Evolutionary conservation across 2,113 vertebrate species (phyloP).

Genomic region (Rynchops niger): DNA sequence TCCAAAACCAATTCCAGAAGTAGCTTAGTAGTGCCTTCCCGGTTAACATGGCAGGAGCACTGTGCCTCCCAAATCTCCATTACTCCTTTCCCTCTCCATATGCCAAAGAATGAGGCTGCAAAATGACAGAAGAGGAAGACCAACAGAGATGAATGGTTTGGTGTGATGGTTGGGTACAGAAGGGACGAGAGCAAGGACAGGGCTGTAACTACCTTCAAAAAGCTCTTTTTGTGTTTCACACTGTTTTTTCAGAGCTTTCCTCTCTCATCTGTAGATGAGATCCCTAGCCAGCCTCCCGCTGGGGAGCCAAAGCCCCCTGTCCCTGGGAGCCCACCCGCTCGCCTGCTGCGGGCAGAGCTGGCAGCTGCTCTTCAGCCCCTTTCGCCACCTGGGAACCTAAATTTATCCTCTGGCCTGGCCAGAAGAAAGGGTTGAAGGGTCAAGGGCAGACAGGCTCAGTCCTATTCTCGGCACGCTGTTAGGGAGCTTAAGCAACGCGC

Average conservation of each 20-base stretch:
- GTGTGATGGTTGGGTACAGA: background rate
- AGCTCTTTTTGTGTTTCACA: background rate
- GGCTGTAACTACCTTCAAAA: background rate
- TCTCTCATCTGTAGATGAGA: background rate
- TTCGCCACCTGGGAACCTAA: background rate
- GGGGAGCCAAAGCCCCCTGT: background rate
- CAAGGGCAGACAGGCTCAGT: background rate
- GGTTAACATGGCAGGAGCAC: background rate
- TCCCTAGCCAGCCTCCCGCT: background rate
- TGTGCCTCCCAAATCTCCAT: accelerated
- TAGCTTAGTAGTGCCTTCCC: background rate
- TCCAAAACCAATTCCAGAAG: background rate
- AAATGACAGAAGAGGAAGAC: background rate
- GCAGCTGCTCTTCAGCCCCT: background rate
- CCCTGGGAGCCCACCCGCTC: accelerated
- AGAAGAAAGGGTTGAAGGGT: background rate
- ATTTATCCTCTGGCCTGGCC: background rate
- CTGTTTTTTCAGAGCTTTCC: background rate
- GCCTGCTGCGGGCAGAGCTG: background rate
- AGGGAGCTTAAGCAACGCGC: background rate
- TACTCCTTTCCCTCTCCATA: background rate
- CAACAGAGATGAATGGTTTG: background rate
- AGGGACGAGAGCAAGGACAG: background rate
- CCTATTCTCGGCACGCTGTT: background rate
- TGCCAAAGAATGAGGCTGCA: background rate